phyloP scores from a whole-genome alignment of 2,797 vertebrate genomes.

The Mycteria americana region DNA sequence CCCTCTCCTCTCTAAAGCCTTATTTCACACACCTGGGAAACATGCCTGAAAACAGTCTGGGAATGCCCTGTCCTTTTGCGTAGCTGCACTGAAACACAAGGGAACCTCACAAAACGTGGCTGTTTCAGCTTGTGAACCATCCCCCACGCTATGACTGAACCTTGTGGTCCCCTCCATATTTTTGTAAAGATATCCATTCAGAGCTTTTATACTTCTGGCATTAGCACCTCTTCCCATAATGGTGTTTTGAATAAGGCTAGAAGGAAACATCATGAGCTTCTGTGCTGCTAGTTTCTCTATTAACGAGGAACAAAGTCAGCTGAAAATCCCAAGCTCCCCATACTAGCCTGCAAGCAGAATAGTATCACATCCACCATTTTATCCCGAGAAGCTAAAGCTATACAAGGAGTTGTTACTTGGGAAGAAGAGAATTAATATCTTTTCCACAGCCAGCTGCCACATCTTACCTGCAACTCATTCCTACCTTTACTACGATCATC shows the following conservation, averaged over 20 bases:
- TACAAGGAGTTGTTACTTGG: background rate
- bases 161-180: fast-evolving
- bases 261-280: background rate
- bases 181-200: background rate
- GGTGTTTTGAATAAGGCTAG: background rate
- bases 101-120: background rate
- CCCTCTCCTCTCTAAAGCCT: background rate
- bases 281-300: background rate
- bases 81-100: background rate
- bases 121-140: background rate
- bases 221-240: background rate
- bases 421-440: background rate
- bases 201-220: background rate
- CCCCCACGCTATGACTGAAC: background rate
- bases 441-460: background rate
- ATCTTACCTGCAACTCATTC: background rate
- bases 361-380: background rate
- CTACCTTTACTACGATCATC: background rate
- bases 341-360: background rate
- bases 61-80: background rate
- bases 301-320: background rate
- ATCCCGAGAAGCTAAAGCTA: background rate
- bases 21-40: background rate
- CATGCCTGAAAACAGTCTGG: background rate
- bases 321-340: background rate